Evolutionary conservation across 2,797 vertebrate genomes (phyloP), one percentile per base, ranked within the genome.

Genomic region (Helostoma temminkii): DNA sequence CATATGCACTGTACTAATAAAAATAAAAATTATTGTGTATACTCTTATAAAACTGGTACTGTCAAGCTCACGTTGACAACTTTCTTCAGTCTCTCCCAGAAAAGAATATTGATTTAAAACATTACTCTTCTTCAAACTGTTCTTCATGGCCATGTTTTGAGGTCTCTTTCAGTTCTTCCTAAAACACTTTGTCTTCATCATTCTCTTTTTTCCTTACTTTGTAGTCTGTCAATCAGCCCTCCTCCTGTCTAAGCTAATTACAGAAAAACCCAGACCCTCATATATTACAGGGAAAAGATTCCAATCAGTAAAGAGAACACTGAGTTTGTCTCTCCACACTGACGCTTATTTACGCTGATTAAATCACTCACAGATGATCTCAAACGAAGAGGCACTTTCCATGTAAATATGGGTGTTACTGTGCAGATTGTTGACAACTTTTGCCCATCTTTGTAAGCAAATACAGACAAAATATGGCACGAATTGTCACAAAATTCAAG

Each of bases 321-420:
- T 42, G 54, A 76, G 73, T 81, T 70, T 55, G 60, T 55, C 62
- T 76, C 61, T 77, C 72, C 66, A 61, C 67, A 46, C 19, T 66
- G 52, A 77, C 30, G 39, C 79, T 66, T 86, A 78, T 87, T 88
- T 82, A 86, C 62, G 24, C 71, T 68, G 69, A 85, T 88, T 84
- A 86, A 90, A 92, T 90, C 71, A 80, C 58, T 87, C 57, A 16
- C 88, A 91, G 80, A 86, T 89, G 79, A 89, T 84, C 56, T 65
- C 73, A 78, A 90, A 83, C 80, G 76, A 45, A 83, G 49, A 79
- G 46, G 48, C 65, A 74, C 67, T 72, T 43, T 55, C 48, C 53
- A 67, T 66, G 39, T 71, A 69, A 85, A 79, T 68, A 72, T 64
- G 79, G 78, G 74, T 71, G 78, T 74, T 60, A 55, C 76, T 85